Evolutionary conservation across 2,888 invertebrate species (phyloP).

Genomic region (Anticlea derivata): DNA sequence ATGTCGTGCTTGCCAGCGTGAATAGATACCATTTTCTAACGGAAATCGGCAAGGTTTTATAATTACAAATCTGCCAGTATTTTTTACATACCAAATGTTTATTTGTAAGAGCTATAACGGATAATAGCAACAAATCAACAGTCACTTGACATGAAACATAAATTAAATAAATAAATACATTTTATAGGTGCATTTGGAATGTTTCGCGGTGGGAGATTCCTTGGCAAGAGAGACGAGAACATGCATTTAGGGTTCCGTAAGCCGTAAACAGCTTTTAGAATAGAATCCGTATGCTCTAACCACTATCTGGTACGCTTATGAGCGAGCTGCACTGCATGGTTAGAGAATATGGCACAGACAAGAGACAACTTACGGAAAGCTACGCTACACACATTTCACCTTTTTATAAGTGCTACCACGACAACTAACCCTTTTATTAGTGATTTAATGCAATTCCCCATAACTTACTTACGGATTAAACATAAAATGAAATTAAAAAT

Average conservation of each 20-base stretch:
- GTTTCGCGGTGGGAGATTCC: constrained; percentile 16
- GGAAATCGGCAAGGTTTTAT: too few species aligned
- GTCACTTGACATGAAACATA: constrained; percentile 5
- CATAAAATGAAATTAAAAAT: constrained; percentile 8
- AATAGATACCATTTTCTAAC: too few species aligned
- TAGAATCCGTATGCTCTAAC: constrained; percentile 5
- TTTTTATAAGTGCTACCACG: constrained; percentile 49
- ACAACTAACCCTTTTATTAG: constrained; percentile 45
- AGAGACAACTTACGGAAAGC: constrained; percentile 24
- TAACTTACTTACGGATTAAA: constrained; percentile 30
- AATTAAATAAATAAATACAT: not conserved
- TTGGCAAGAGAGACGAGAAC: constrained; percentile 26
- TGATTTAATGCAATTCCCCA: constrained; percentile 25
- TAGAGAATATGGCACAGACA: constrained; percentile 5
- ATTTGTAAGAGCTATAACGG: too few species aligned
- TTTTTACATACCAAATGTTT: too few species aligned
- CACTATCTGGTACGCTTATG: not conserved
- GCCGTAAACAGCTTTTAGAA: not conserved
- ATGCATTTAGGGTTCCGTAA: constrained; percentile 28
- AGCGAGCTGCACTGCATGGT: not conserved
- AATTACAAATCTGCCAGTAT: too few species aligned
- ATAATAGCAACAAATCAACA: constrained; percentile 4
- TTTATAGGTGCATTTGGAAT: constrained; percentile 23
- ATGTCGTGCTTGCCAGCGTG: too few species aligned
- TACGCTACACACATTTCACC: constrained; percentile 29